Percentiles rank a stretch among this genome's conserved stretches.
Evolutionary conservation across 2,888 invertebrate genomes (phyloP).

Genomic region (Proisotoma minuta): DNA sequence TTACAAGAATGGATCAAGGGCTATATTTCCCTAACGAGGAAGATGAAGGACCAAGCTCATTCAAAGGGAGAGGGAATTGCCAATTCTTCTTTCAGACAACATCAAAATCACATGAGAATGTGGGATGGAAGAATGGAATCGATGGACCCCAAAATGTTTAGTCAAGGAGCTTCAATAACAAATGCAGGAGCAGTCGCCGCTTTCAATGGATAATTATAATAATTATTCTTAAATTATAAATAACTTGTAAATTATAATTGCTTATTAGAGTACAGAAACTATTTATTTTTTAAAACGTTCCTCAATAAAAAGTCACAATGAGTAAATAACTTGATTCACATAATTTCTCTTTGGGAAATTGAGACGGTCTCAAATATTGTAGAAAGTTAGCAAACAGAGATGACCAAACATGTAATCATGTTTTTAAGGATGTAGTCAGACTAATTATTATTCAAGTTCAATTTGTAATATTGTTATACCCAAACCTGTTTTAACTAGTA

Average conservation of each 20-base stretch:
- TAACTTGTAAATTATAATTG: not conserved
- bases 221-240: not conserved
- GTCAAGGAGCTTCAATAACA: slow-evolving; percentile 7
- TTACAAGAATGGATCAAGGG: slow-evolving; percentile 24
- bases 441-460: too few species aligned
- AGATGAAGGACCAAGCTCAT: slow-evolving; percentile 23
- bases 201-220: slow-evolving; percentile 1
- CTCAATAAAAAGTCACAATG: too few species aligned
- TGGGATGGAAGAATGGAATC: not conserved
- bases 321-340: too few species aligned
- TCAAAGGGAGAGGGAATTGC: slow-evolving; percentile 22
- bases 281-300: too few species aligned
- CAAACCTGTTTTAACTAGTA: too few species aligned
- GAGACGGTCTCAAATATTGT: too few species aligned
- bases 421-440: too few species aligned
- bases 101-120: slow-evolving; percentile 19
- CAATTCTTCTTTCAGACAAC: slow-evolving; percentile 23
- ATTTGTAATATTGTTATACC: too few species aligned
- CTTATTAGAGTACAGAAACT: too few species aligned
- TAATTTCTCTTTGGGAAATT: too few species aligned
- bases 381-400: too few species aligned
- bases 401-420: too few species aligned
- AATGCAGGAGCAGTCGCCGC: slow-evolving; percentile 13
- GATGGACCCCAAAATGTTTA: slow-evolving; percentile 24
- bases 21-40: slow-evolving; percentile 20